phyloP scores from a whole-genome alignment of 2,888 invertebrate genomes.

The Morinoia aosen region DNA sequence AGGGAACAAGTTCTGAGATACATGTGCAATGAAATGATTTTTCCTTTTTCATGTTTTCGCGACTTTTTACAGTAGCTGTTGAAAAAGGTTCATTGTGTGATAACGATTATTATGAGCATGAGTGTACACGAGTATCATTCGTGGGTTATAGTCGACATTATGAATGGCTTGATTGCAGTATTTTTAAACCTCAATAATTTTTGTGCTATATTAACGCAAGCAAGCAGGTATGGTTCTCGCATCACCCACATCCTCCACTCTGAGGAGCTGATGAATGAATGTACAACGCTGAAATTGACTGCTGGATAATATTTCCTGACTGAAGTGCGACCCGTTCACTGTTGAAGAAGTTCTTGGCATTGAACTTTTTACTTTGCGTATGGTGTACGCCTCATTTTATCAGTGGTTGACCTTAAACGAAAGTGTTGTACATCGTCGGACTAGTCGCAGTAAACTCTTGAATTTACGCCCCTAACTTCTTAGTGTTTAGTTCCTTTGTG shows the following conservation, averaged over 20 bases:
- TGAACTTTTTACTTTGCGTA: background rate
- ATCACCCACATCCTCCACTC: background rate
- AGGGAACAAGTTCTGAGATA: too few species aligned
- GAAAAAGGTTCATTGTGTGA: too few species aligned
- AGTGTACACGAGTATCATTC: too few species aligned
- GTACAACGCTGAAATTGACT: background rate
- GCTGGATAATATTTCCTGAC: background rate
- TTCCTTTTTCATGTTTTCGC: too few species aligned
- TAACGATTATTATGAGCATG: too few species aligned
- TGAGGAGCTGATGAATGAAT: background rate
- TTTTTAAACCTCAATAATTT: too few species aligned
- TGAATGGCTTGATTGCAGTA: too few species aligned
- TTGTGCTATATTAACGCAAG: too few species aligned
- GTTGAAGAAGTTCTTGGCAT: conserved; percentile 4
- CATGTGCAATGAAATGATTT: too few species aligned
- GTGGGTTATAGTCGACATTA: too few species aligned
- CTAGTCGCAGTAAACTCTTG: background rate
- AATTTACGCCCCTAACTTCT: background rate
- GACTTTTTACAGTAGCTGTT: too few species aligned
- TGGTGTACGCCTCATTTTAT: background rate
- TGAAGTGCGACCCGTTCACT: background rate
- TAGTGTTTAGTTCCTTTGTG: background rate
- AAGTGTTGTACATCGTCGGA: background rate
- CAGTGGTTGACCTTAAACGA: background rate
- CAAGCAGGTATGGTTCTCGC: background rate